Evolutionary conservation across 2,888 invertebrate genomes (phyloP).

Genomic region (Smittia sp.): DNA sequence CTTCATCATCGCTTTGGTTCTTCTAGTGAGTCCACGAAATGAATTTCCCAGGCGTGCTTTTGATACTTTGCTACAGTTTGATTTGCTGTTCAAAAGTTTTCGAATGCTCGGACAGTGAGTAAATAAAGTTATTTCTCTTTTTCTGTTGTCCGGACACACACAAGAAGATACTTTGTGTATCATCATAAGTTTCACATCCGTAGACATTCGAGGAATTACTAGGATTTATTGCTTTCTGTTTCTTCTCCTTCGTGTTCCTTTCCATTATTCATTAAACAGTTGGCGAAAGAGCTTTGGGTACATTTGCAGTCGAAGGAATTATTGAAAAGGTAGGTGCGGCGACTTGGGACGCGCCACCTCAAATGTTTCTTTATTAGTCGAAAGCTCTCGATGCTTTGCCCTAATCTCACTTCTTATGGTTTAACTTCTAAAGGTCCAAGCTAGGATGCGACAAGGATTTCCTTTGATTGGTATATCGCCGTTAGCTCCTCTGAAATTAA

Average conservation of each 20-base stretch:
- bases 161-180: conserved; percentile 12
- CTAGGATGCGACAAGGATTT: conserved; percentile 34
- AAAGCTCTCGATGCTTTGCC: background rate
- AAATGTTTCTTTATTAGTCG: too few species aligned
- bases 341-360: background rate
- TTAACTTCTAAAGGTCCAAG: conserved; percentile 12
- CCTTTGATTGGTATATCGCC: conserved; percentile 27
- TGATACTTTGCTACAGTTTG: background rate
- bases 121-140: conserved; percentile 1
- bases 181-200: conserved; percentile 33
- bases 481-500: conserved; percentile 24
- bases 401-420: background rate
- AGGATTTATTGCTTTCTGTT: conserved; percentile 32
- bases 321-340: conserved; percentile 29
- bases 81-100: background rate
- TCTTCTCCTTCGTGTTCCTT: background rate
- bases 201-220: conserved; percentile 33
- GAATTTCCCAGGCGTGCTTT: conserved; percentile 3
- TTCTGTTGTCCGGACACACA: background rate
- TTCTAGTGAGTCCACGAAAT: background rate
- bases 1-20: background rate
- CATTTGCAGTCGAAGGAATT: conserved; percentile 36
- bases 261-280: conserved; percentile 28
- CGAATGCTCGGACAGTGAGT: conserved; percentile 25
- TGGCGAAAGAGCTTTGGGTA: conserved; percentile 18